Percentiles rank a stretch among this genome's conserved stretches.
These are phyloP conservation scores for Eulimnadia texana DNA, from an alignment of 1,140 invertebrate genomes.

Conservation along the genomic window DNA sequence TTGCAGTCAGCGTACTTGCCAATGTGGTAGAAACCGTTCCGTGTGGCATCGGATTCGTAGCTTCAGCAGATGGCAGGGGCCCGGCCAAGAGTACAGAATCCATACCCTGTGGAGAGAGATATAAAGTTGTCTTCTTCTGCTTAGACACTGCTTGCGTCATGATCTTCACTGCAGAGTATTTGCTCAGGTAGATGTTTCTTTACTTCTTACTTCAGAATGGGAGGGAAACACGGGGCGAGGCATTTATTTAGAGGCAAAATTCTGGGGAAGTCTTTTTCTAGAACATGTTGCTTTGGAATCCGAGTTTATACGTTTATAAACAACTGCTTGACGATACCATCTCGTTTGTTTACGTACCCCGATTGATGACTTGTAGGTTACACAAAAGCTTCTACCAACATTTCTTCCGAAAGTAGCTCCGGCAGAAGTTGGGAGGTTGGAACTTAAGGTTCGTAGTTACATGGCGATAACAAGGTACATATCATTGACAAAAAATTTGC, in stretches of 20 bases:
- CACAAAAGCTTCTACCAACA: not conserved
- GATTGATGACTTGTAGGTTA: not conserved
- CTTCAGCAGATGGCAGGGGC: constrained; percentile 34
- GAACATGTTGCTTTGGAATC: not conserved
- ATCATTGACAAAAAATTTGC: too few species aligned
- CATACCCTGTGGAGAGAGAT: constrained; percentile 88
- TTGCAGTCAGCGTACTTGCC: constrained; percentile 96
- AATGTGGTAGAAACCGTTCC: constrained; percentile 98
- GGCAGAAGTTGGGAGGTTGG: not conserved
- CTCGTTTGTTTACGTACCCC: not conserved
- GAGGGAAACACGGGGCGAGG: too few species aligned
- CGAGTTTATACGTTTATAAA: not conserved
- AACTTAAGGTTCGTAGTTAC: too few species aligned
- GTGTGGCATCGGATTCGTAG: constrained; percentile 33
- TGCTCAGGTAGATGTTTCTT: constrained; percentile 44
- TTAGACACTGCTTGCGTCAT: constrained; percentile 99
- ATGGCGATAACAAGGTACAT: too few species aligned
- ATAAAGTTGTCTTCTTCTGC: constrained; percentile 96
- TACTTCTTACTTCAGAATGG: too few species aligned
- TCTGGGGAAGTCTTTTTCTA: too few species aligned
- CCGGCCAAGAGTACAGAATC: constrained; percentile 67
- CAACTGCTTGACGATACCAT: not conserved
- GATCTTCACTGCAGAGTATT: constrained; percentile 99
- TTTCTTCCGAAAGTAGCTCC: too few species aligned
- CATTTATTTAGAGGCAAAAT: too few species aligned